Percentiles rank a stretch among this genome's conserved stretches.
Evolutionary conservation across 2,888 invertebrate genomes (phyloP).

Genomic region (Melanchra persicariae): DNA sequence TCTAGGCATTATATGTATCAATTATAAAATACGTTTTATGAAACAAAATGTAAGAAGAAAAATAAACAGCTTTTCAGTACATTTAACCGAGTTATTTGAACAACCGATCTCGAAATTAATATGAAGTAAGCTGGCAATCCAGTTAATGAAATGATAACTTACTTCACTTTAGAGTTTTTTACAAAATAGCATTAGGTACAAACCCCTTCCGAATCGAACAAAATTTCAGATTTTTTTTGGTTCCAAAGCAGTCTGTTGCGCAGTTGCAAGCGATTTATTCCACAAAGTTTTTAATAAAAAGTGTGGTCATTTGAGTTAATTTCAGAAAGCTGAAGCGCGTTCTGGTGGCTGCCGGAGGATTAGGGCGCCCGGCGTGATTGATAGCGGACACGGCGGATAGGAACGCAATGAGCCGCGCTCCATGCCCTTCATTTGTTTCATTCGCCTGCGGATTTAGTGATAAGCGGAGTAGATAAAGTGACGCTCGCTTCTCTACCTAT

Average conservation of each 20-base stretch:
- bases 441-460: slow-evolving; percentile 6
- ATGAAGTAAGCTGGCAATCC: too few relatives aligned
- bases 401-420: slow-evolving; percentile 62
- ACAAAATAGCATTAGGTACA: not conserved
- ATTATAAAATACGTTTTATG: too few relatives aligned
- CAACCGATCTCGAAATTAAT: too few relatives aligned
- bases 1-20: too few relatives aligned
- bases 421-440: slow-evolving; percentile 60
- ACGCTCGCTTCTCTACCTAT: too few relatives aligned
- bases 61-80: too few relatives aligned
- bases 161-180: too few relatives aligned
- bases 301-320: slow-evolving; percentile 33
- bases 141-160: too few relatives aligned
- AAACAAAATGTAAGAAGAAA: too few relatives aligned
- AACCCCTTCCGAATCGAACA: not conserved
- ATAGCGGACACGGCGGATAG: slow-evolving; percentile 57
- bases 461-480: not conserved
- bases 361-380: slow-evolving; percentile 55
- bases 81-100: too few relatives aligned
- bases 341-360: slow-evolving; percentile 39
- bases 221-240: not conserved
- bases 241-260: not conserved
- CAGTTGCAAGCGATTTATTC: not conserved
- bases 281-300: slow-evolving; percentile 16
- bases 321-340: slow-evolving; percentile 17